Evolutionary conservation across 2,113 vertebrate species (phyloP).

Genomic region (Campylomormyrus tamandua): DNA sequence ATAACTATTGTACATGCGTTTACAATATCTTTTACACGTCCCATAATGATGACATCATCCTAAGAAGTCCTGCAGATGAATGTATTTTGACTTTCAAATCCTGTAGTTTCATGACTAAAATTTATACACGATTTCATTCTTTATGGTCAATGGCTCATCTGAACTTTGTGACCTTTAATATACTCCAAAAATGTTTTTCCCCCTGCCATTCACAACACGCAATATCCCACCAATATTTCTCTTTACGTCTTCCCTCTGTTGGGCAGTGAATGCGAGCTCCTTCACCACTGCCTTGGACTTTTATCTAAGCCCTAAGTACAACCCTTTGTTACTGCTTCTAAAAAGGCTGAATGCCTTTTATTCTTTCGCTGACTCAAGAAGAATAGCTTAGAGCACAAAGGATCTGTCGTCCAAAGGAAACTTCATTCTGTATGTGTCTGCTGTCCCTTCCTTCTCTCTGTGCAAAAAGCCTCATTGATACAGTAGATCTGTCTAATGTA

Average conservation of each 20-base stretch:
- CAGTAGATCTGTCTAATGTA: constrained; percentile 6
- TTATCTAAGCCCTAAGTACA: constrained; percentile 55
- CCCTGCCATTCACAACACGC: constrained; percentile 53
- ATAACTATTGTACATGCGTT: background rate
- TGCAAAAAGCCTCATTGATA: background rate
- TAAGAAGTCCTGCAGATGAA: constrained; percentile 31
- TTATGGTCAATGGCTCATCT: constrained; percentile 50
- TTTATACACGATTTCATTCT: constrained; percentile 52
- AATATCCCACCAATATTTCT: constrained; percentile 54
- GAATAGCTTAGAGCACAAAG: background rate
- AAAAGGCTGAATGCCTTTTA: constrained; percentile 58
- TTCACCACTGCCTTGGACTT: constrained; percentile 55
- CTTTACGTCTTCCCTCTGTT: constrained; percentile 50
- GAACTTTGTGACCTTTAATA: constrained; percentile 56
- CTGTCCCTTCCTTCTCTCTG: background rate
- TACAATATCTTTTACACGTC: background rate
- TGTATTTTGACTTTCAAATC: constrained; percentile 25
- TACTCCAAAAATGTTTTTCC: constrained; percentile 54
- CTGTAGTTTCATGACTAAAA: constrained; percentile 45
- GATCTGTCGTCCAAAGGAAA: constrained; percentile 28
- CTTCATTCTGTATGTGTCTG: background rate
- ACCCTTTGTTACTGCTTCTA: constrained; percentile 60
- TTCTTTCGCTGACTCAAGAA: constrained; percentile 44
- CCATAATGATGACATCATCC: background rate
- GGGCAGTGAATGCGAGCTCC: constrained; percentile 55